Evolutionary conservation across 1,140 invertebrate species (phyloP), one percentile per base, ranked within the genome.

Genomic region (Lordiphosa stackelbergi): DNA sequence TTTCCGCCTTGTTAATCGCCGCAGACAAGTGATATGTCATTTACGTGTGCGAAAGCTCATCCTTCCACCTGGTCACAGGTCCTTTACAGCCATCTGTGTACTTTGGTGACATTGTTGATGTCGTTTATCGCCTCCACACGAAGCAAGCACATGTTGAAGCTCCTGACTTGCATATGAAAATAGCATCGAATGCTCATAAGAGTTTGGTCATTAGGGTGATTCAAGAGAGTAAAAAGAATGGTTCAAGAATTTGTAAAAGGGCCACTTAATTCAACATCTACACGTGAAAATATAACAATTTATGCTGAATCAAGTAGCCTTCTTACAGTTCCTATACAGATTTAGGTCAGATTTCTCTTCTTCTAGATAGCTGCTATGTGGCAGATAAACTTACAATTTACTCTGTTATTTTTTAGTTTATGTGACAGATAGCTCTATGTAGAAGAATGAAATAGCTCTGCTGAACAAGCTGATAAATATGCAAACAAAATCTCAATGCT

Each of bases 11-110:
- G 66, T 66, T 78, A 81, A 78, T 81, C 70, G 74, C 43, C 47
- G 22, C 66, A 75, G 65, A 73, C 73, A 55, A 74, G 69, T 69
- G 64, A 60, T 69, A 59, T 66, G 66, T 74, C 75, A 79, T 62
- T 49, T 69, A 69, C 58, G 53, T 57, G 69, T 62, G 38, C 56
- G 65, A 58, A 48, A 56, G 42, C 63, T 42, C 63, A 54, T 57
- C 48, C 9, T 35, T 10, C 28, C 51, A 47, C 43, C 59, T 49
- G 49, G 28, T n/a, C n/a, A 9, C 16, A 12, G 35, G 47, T 22
- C 16, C 13, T 36, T 3, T 34, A 10, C 47, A 19, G 5, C 31
- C 34, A 36, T 34, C 16, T 37, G 35, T 8, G 31, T 12, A 35
- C 47, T 34, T 46, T 46, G 24, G 24, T 46, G 43, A 55, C 57